A percentile compares a stretch with the other conserved stretches of the same genome.
phyloP scores from a whole-genome alignment of 37 sponge, comb jelly and placozoan species.

The Diacarnus erythraeanus region DNA sequence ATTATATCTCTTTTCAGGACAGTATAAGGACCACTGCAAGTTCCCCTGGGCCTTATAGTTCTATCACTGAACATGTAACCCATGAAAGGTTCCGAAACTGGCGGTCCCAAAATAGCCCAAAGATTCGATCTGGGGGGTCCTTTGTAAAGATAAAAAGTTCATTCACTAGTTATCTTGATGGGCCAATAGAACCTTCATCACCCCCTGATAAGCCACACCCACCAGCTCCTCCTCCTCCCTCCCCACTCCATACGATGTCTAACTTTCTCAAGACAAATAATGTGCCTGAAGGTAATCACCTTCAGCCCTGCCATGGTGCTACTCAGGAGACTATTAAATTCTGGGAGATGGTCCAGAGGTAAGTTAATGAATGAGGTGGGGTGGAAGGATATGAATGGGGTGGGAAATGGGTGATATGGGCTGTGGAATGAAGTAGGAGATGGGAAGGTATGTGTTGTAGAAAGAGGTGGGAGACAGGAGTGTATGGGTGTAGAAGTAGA shows the following conservation, averaged over 20 bases:
- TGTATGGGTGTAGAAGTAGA: background rate
- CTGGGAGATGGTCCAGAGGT: conserved; percentile 50
- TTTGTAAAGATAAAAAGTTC: conserved; percentile 22
- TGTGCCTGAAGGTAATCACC: background rate
- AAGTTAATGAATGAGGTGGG: background rate
- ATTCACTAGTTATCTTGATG: conserved; percentile 22
- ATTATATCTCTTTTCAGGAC: background rate
- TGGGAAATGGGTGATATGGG: too few species aligned
- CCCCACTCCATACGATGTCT: conserved; percentile 12
- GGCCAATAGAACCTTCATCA: background rate
- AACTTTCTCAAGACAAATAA: background rate
- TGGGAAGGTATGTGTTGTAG: background rate
- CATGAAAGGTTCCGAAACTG: background rate
- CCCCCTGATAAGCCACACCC: background rate
- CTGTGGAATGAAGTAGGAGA: too few species aligned
- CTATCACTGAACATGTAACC: too few species aligned
- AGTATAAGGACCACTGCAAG: background rate
- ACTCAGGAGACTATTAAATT: conserved; percentile 24
- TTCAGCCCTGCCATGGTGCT: background rate
- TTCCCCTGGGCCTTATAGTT: background rate
- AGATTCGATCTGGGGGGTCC: background rate
- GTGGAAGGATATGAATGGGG: too few species aligned
- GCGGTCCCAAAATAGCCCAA: background rate
- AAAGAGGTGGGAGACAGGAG: background rate
- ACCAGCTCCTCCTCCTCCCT: conserved; percentile 2